A percentile compares a stretch with the other conserved stretches of the same genome.
These are phyloP conservation scores for Scaptomyza cyrtandrae DNA, from an alignment of 2,888 invertebrate species.

Conservation along the genomic window DNA sequence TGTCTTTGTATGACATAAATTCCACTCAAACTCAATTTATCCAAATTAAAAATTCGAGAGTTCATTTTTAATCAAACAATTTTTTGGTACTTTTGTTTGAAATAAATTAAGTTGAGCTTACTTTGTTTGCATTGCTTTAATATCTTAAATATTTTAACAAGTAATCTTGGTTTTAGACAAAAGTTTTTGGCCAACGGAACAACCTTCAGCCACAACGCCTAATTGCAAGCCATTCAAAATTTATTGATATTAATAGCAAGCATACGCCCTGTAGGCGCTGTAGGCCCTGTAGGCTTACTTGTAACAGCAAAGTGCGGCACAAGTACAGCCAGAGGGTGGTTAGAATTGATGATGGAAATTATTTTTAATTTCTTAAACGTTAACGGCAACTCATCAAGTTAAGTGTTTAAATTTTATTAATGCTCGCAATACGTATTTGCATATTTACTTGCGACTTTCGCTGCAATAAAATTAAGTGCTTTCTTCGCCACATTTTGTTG, in stretches of 20 bases:
- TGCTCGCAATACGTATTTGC: conserved; percentile 52
- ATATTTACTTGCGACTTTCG: conserved; percentile 43
- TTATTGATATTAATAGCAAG: conserved; percentile 65
- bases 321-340: conserved; percentile 8
- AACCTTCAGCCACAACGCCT: conserved; percentile 35
- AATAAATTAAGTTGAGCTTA: not conserved
- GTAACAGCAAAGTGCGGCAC: not conserved
- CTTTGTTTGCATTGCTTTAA: conserved; percentile 18
- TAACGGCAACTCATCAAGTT: conserved; percentile 74
- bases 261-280: conserved; percentile 32
- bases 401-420: conserved; percentile 73
- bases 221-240: conserved; percentile 68
- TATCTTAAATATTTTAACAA: conserved; percentile 25
- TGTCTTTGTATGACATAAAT: not conserved
- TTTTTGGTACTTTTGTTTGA: not conserved
- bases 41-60: not conserved
- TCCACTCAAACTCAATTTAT: not conserved
- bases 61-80: not conserved
- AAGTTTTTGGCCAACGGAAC: conserved; percentile 1
- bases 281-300: too few species aligned
- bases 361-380: conserved; percentile 72
- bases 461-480: conserved; percentile 73
- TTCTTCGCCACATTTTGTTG: conserved; percentile 8
- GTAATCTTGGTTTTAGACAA: conserved; percentile 15
- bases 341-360: conserved; percentile 69